Base-by-base conservation (phyloP, 2,888 invertebrate species). In the Caenorhabditis becei region DNA sequence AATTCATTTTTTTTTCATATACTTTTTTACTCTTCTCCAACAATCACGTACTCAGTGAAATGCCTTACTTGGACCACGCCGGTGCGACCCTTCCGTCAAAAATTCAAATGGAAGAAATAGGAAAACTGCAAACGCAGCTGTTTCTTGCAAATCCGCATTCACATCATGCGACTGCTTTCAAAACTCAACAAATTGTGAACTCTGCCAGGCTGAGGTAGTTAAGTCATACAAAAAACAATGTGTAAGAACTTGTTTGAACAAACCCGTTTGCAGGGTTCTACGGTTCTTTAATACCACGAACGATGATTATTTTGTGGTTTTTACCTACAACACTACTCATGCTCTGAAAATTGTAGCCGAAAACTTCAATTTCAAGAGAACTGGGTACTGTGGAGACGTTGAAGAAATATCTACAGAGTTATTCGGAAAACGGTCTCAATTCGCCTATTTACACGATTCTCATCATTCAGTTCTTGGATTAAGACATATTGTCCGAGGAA, bases 401-500 rank as follows among this genome's bases (percentile, higher is more conserved):
- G n/a, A n/a, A 2, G 66, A 63, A 32, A 66, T 69, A 11, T 58
- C 71, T 11, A 26, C 72, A 2, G 51, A 49, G 26, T 28, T 77
- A 2, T 37, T 53, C 26, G 23, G 53, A 23, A 63, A 51, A n/a
- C 5, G n/a, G 1, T 66, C 62, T 4, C 62, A 77, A 26, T 83
- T 85, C 44, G 84, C 69, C 18, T 88, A 88, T 91, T 93, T 95
- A 66, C 94, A 94, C 91, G 97, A 97, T 91, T 97, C 96, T 91
- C 98, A 98, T 91, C 97, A 97, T 0, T 97, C 97, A 1, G 96
- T 97, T 0, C 93, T 97, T 78, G 97, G 98, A 14, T 94, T 97
- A 94, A 93, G 97, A 91, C 95, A 95, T 91, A 91, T 95, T 67
- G 94, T 95, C 7, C 54, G 66, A 53, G 51, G 78, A 0, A 83